Base-by-base conservation (phyloP, 2,888 invertebrate species). In the Cylloceria caligata region DNA sequence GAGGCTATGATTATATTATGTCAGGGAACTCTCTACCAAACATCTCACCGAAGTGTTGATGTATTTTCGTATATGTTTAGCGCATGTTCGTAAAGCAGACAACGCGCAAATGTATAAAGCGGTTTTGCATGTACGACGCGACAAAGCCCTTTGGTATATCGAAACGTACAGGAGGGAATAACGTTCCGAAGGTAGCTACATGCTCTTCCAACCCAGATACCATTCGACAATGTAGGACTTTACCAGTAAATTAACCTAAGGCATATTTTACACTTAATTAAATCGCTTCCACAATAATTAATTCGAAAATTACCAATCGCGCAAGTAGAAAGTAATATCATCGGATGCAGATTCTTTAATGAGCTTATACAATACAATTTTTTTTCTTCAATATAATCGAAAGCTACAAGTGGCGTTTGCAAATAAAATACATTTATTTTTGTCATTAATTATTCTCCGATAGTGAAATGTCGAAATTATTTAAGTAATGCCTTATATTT, bases 91-190 rank as follows among this genome's bases (percentile, higher is more conserved):
- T 39, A 27, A 71, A 57, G 42, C 19, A n/a, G 11, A 30, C 69
- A 16, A 27, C 11, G 27, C 16, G 57, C 19, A 13, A 9, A 24
- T 55, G 36, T 27, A n/a, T 55, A 69, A 42, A 42, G 69, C 69
- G 9, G 57, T 57, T 55, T 71, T 71, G 69, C 69, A 71, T 57
- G 57, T 57, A 42, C 57, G 57, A 55, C 30, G 13, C 42, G 57
- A 57, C 69, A 71, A 71, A 71, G 69, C 57, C 57, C 42, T 57
- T 34, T 42, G 42, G 42, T 36, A 19, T 27, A 30, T 42, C 69
- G 57, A 57, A 13, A 57, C 34, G 13, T n/a, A 34, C 19, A 34
- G 60, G 19, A 34, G n/a, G 16, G 60, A 60, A 16, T 9, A 34
- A 16, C 16, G 16, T 30, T 30, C 21, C 68, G 34, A 68, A 68